phyloP scores from a whole-genome alignment of 2,797 vertebrate species.

The Smutsia gigantea region DNA sequence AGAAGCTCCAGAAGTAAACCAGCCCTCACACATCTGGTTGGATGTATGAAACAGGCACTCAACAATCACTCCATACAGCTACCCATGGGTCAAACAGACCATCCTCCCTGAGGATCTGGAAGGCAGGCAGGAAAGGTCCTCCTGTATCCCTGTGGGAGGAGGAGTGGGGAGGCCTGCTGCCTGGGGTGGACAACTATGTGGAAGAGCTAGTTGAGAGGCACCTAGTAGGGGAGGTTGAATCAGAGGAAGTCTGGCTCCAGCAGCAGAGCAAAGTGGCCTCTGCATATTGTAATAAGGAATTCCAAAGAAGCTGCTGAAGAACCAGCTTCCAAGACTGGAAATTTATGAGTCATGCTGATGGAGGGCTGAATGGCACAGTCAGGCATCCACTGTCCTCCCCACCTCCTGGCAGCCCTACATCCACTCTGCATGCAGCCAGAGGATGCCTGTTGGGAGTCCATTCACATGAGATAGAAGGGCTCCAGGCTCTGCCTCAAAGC shows the following conservation, averaged over 20 bases:
- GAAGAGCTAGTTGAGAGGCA: background rate
- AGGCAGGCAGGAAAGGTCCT: background rate
- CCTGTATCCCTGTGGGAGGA: background rate
- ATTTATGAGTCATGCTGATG: fast-evolving
- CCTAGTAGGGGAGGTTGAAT: no score
- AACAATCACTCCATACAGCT: background rate
- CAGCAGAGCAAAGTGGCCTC: background rate
- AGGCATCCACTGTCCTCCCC: background rate
- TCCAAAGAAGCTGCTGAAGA: background rate
- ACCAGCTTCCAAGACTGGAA: background rate
- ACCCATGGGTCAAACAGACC: background rate
- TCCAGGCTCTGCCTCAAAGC: background rate
- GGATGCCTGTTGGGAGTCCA: background rate
- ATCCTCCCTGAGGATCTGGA: background rate
- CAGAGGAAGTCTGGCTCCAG: background rate
- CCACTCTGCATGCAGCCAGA: background rate
- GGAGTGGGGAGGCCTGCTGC: background rate
- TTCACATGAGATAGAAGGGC: background rate
- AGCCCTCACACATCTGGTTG: background rate
- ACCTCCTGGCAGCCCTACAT: background rate
- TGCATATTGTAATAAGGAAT: background rate
- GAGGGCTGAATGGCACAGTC: background rate
- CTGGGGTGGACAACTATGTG: fast-evolving
- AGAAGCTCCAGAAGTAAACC: background rate
- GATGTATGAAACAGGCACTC: background rate